Evolutionary conservation across 2,888 invertebrate genomes (phyloP).

Genomic region (Acleris holmiana): DNA sequence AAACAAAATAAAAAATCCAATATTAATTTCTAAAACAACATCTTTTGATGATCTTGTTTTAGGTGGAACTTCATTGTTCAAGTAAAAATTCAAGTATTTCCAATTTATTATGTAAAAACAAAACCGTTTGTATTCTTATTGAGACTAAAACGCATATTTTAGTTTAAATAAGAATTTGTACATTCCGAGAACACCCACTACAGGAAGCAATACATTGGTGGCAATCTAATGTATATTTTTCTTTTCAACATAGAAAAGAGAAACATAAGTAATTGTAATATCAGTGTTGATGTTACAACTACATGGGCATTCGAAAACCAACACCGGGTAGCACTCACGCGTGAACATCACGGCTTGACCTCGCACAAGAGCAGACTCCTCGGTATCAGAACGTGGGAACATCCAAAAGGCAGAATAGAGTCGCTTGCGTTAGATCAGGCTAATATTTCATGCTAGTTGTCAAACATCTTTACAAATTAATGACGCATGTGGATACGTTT

Average conservation of each 20-base stretch:
- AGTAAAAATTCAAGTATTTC: background rate
- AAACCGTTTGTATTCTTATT: background rate
- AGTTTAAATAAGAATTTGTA: constrained; percentile 13
- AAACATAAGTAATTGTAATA: background rate
- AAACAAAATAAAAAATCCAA: background rate
- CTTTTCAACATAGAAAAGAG: constrained; percentile 4
- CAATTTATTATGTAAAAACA: background rate
- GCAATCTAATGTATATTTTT: constrained; percentile 1
- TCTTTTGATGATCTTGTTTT: background rate
- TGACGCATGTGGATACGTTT: constrained; percentile 23
- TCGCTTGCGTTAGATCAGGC: constrained; percentile 28
- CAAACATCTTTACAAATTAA: constrained; percentile 16
- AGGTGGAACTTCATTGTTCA: background rate
- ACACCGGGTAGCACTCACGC: constrained; percentile 38
- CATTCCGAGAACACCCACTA: constrained; percentile 23
- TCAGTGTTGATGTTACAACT: background rate
- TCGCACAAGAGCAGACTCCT: constrained; percentile 13
- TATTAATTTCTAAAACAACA: background rate
- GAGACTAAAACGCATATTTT: background rate
- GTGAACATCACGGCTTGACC: constrained; percentile 18
- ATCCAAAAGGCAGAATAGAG: background rate
- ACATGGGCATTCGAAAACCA: constrained; percentile 35
- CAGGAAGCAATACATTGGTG: constrained; percentile 21
- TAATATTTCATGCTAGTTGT: constrained; percentile 39
- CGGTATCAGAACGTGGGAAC: background rate